Percentiles rank a stretch among this genome's conserved stretches.
Conservation (phyloP, 2,888 invertebrate genomes). For the Carcina quercana region DNA sequence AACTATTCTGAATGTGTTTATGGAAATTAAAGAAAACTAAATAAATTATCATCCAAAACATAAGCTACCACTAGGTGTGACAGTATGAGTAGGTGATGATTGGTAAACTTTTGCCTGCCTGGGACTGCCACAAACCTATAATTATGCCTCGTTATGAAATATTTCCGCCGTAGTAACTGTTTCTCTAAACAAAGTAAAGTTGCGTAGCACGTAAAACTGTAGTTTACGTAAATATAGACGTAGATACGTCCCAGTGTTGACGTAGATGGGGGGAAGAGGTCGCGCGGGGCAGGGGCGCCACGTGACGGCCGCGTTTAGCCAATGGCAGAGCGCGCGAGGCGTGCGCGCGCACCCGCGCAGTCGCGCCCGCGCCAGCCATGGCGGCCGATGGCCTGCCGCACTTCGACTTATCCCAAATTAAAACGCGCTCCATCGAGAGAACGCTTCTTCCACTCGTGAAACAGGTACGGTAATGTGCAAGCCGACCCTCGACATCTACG, state of each 20-base stretch:
- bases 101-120: too few relatives aligned
- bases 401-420: slow-evolving; percentile 83
- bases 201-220: slow-evolving; percentile 39
- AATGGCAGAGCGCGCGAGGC: slow-evolving; percentile 33
- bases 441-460: slow-evolving; percentile 94
- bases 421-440: slow-evolving; percentile 95
- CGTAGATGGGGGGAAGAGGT: slow-evolving; percentile 21
- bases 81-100: too few relatives aligned
- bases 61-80: too few relatives aligned
- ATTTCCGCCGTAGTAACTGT: too few relatives aligned
- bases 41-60: too few relatives aligned
- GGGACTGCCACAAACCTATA: too few relatives aligned
- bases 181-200: too few relatives aligned
- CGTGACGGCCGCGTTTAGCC: slow-evolving; percentile 41
- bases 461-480: slow-evolving; percentile 80
- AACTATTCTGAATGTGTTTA: too few relatives aligned
- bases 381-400: slow-evolving; percentile 76
- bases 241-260: slow-evolving; percentile 40
- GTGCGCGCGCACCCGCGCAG: slow-evolving; percentile 63
- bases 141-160: too few relatives aligned
- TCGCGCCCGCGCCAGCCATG: slow-evolving; percentile 72
- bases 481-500: slow-evolving; percentile 20
- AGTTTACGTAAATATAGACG: slow-evolving; percentile 46
- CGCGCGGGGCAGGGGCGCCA: slow-evolving; percentile 28
- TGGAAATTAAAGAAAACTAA: too few relatives aligned